These are phyloP conservation scores for Shinisaurus crocodilurus DNA, from an alignment of 2,113 vertebrate genomes.

Conservation along the genomic window DNA sequence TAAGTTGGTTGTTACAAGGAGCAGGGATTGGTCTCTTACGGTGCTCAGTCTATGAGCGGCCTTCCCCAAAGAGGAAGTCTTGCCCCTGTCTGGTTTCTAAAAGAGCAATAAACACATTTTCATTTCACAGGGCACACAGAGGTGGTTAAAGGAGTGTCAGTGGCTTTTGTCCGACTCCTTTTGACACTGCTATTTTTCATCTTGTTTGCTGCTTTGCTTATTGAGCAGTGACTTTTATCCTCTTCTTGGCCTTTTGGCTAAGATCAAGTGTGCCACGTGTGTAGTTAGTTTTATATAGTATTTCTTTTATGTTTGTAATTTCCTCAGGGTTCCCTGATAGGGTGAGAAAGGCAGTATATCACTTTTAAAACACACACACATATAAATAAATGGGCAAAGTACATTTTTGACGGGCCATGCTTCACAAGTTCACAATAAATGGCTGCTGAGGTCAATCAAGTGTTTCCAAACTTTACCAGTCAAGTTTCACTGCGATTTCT, in stretches of 20 bases:
- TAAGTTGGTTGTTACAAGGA: no score
- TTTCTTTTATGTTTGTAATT: background rate
- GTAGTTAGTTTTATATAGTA: background rate
- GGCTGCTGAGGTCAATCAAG: background rate
- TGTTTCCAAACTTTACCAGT: background rate
- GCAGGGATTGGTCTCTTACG: no score
- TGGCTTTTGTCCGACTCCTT: background rate
- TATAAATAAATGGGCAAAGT: no score
- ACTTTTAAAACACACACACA: background rate
- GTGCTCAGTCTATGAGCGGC: no score
- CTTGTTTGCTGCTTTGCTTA: background rate
- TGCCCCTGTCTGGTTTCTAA: background rate
- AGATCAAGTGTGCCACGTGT: background rate
- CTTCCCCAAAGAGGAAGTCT: no score
- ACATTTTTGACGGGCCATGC: background rate
- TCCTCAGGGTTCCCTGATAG: background rate
- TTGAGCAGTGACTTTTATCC: no score
- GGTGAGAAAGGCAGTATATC: background rate
- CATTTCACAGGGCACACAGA: background rate
- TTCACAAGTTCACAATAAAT: background rate
- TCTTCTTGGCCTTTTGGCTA: no score
- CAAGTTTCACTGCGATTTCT: background rate
- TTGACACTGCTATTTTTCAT: background rate
- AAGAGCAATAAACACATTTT: background rate
- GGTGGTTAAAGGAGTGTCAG: background rate